These are phyloP conservation scores for Catocala fraxini DNA, from an alignment of 2,888 invertebrate genomes.

Conservation along the genomic window DNA sequence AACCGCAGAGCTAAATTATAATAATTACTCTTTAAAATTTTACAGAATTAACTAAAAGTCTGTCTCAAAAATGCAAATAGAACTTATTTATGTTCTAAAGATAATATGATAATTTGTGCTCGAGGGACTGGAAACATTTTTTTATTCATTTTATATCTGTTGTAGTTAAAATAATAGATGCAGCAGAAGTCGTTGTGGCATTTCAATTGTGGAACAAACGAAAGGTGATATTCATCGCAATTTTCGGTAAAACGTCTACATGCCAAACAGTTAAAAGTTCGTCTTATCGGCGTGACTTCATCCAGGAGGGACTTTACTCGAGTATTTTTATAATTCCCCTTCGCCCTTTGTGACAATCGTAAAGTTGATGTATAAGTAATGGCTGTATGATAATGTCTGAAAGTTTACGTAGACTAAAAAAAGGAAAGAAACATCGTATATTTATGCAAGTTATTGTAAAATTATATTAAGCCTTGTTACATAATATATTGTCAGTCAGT, in stretches of 20 bases:
- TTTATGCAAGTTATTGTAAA: too few relatives aligned
- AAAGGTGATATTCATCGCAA: slow-evolving; percentile 50
- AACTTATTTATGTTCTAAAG: slow-evolving; percentile 17
- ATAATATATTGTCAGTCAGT: too few relatives aligned
- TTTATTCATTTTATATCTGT: slow-evolving; percentile 12
- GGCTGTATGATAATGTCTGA: not conserved
- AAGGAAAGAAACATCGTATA: too few relatives aligned
- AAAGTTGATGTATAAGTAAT: slow-evolving; percentile 12
- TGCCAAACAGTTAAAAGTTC: slow-evolving; percentile 60
- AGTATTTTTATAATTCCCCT: slow-evolving; percentile 59
- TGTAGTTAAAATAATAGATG: slow-evolving; percentile 15
- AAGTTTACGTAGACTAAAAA: too few relatives aligned
- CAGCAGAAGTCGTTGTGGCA: slow-evolving; percentile 8
- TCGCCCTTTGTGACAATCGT: slow-evolving; percentile 36
- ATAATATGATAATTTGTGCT: slow-evolving; percentile 16
- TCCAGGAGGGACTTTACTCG: slow-evolving; percentile 32
- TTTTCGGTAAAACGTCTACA: slow-evolving; percentile 43
- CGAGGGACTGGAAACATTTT: slow-evolving; percentile 8
- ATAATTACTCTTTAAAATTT: not conserved
- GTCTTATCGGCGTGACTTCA: slow-evolving; percentile 56
- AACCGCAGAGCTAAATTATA: not conserved
- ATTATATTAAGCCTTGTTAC: too few relatives aligned
- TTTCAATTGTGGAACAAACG: slow-evolving; percentile 23
- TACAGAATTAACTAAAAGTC: slow-evolving; percentile 1
- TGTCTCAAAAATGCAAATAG: slow-evolving; percentile 9